Evolutionary conservation across 2,113 vertebrate species (phyloP).

Genomic region (Calypte anna): DNA sequence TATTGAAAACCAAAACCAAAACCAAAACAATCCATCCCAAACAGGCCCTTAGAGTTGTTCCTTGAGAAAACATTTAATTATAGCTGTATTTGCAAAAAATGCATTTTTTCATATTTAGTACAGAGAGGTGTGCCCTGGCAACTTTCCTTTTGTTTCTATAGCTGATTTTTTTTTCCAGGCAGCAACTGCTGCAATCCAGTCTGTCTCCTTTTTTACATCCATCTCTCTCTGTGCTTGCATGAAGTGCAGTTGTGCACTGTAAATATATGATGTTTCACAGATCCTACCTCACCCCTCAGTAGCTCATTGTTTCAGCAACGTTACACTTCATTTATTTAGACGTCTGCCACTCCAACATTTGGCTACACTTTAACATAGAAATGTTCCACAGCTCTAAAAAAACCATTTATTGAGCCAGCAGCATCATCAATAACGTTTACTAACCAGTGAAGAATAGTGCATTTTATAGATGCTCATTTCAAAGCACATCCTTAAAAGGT

Average conservation of each 20-base stretch:
- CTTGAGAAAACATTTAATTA: conserved; percentile 32
- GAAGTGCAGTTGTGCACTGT: conserved; percentile 43
- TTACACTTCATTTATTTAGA: conserved; percentile 43
- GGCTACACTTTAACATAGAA: not conserved
- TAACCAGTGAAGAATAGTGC: not conserved
- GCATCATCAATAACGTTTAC: not conserved
- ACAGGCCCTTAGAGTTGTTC: not conserved
- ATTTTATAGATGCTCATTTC: not conserved
- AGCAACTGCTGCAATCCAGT: conserved; percentile 37
- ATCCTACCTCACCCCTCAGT: conserved; percentile 32
- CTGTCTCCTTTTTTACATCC: not conserved
- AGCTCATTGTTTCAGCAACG: conserved; percentile 42
- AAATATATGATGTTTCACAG: not conserved
- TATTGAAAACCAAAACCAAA: not conserved
- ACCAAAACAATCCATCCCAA: too few species aligned
- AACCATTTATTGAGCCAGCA: not conserved
- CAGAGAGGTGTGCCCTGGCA: conserved; percentile 54
- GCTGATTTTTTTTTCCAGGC: conserved; percentile 4
- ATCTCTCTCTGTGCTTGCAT: not conserved
- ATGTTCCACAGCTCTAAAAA: not conserved
- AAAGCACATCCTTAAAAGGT: not conserved
- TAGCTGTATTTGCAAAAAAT: not conserved
- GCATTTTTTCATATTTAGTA: conserved; percentile 23
- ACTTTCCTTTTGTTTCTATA: conserved; percentile 47
- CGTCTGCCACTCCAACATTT: conserved; percentile 5